phyloP scores from a whole-genome alignment of 2,113 vertebrate genomes.

The Romanogobio albipinnatus region DNA sequence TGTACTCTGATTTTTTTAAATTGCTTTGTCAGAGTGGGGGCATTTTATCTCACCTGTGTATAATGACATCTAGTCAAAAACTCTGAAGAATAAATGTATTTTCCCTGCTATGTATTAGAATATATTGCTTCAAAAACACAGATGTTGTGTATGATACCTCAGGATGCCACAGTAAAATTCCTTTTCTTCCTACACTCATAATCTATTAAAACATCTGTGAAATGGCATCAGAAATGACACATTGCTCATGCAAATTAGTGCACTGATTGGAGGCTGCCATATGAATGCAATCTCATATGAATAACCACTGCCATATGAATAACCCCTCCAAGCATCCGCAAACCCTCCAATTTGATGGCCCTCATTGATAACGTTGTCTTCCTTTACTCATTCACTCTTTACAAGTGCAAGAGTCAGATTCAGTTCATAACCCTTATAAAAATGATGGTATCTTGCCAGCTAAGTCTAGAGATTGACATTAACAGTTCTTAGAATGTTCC shows the following conservation, averaged over 20 bases:
- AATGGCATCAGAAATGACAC: slow-evolving; percentile 53
- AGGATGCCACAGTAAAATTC: slow-evolving; percentile 1
- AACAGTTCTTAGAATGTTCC: not conserved
- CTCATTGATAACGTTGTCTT: slow-evolving; percentile 21
- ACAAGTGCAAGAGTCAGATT: not conserved
- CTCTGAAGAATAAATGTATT: not conserved
- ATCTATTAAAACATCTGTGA: slow-evolving; percentile 58
- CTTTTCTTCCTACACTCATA: slow-evolving; percentile 27
- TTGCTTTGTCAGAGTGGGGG: too few relatives aligned
- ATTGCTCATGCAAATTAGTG: slow-evolving; percentile 47
- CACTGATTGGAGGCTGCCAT: slow-evolving; percentile 48
- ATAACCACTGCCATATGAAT: too few relatives aligned
- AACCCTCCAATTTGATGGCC: slow-evolving; percentile 37
- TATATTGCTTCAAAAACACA: slow-evolving; percentile 27
- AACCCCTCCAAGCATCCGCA: slow-evolving; percentile 50
- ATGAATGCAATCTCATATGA: slow-evolving; percentile 43
- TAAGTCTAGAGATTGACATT: not conserved
- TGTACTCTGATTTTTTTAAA: too few relatives aligned
- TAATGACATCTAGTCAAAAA: not conserved
- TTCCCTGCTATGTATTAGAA: slow-evolving; percentile 3
- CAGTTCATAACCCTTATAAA: not conserved
- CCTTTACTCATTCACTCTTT: slow-evolving; percentile 13
- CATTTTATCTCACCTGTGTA: too few relatives aligned
- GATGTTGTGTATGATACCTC: not conserved
- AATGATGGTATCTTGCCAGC: not conserved